Base-by-base conservation (phyloP, 2,797 vertebrate species). In the Astyanax mexicanus region DNA sequence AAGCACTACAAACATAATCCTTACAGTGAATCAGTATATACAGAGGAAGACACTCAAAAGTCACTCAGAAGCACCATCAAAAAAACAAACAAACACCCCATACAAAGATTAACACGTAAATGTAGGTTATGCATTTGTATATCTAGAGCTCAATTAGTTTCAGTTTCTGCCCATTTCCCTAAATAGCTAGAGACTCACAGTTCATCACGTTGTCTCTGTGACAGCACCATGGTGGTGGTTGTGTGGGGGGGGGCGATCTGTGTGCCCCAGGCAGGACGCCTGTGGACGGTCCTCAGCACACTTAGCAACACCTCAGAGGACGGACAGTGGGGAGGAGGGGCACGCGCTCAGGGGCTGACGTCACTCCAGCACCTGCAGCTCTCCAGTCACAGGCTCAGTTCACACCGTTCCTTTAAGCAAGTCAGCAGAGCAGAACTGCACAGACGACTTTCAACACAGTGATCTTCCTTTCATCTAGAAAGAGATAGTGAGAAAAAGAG, bases 141-240 rank as follows among this genome's bases (percentile, higher is more conserved):
- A 6, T n/a, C 8, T 11, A 3, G 11, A 6, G 23, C 10, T 25
- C 7, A 6, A 47, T 11, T 38, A 44, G 44, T 19, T n/a, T n/a
- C n/a, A n/a, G n/a, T n/a, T n/a, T n/a, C n/a, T n/a, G n/a, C n/a
- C n/a, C n/a, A n/a, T n/a, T n/a, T n/a, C n/a, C n/a, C n/a, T n/a
- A n/a, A n/a, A n/a, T n/a, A n/a, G n/a, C n/a, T 10, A 69, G 71
- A 67, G 60, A 95, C 98, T 99, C 92, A 99, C 98, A 99, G 93
- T 91, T 99, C 97, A 84, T 99, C 98, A 95, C 96, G 93, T 95
- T 99, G 98, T 93, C 98, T 98, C 91, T 99, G 98, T 89, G 98
- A 99, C 94, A 99, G 97, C 95, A 99, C 98, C 98, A 99, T 99
- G 85, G 88, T 92, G 93, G 94, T 90, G 87, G 90, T 45, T 64